Conservation (phyloP, 2,888 invertebrate species). For the Hesperia comma region DNA sequence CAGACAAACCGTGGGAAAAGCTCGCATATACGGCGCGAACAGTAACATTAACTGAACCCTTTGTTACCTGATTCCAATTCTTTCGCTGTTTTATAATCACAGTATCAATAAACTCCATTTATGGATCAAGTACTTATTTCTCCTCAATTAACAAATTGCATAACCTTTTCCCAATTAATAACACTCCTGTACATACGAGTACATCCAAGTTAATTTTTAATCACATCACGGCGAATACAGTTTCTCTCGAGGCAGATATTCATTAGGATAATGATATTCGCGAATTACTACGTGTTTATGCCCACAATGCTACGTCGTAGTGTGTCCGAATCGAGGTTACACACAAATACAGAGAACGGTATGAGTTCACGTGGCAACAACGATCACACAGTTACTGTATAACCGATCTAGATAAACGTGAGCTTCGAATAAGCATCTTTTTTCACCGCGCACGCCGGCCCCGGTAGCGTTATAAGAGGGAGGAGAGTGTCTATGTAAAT, state of each 20-base stretch:
- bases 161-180: not conserved
- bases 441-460: slow-evolving; percentile 53
- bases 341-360: slow-evolving; percentile 68
- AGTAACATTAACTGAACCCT: slow-evolving; percentile 52
- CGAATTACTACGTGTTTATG: slow-evolving; percentile 80
- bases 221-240: slow-evolving; percentile 54
- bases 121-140: not conserved
- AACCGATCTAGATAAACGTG: slow-evolving; percentile 57
- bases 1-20: slow-evolving; percentile 78
- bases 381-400: slow-evolving; percentile 69
- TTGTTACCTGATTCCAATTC: slow-evolving; percentile 51
- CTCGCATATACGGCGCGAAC: slow-evolving; percentile 68
- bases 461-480: slow-evolving; percentile 48
- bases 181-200: not conserved
- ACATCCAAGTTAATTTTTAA: slow-evolving; percentile 51
- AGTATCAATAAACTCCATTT: slow-evolving; percentile 5
- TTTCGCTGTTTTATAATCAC: slow-evolving; percentile 65
- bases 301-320: slow-evolving; percentile 73
- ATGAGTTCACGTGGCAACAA: slow-evolving; percentile 79
- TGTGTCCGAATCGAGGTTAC: slow-evolving; percentile 82
- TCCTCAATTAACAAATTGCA: not conserved
- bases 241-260: slow-evolving; percentile 60
- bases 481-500: slow-evolving; percentile 55
- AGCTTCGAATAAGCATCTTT: slow-evolving; percentile 61
- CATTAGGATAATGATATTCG: slow-evolving; percentile 81